Base-by-base conservation (phyloP, 2,888 invertebrate genomes). In the Lamellibrachia columna region DNA sequence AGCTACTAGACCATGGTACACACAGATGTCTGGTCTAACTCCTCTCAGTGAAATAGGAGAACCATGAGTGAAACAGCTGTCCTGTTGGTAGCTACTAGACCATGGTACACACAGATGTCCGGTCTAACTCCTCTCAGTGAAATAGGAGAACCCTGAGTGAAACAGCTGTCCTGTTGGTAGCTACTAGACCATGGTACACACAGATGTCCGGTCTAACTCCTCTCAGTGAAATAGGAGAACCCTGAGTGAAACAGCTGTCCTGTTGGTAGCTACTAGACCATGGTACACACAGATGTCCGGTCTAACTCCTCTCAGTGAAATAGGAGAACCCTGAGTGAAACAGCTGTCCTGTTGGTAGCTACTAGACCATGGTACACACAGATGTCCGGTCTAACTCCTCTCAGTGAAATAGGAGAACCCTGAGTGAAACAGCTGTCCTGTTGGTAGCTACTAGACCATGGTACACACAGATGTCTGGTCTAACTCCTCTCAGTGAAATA, bases 161-260 rank as follows among this genome's bases (percentile, higher is more conserved):
- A 75, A 22, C 75, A 75, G 75, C 11, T 15, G 75, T 15, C 55
- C 22, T 40, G 40, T 40, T 40, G 40, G 40, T 40, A 40, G 11
- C 75, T 75, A 75, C 75, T 75, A 75, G 75, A 75, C 75, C 75
- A 75, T 75, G 75, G 75, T 75, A 75, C 75, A 75, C 22, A 75
- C 75, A 75, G 75, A 75, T 75, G 75, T 15, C 75, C 22, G 3
- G 15, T 40, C 4, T 75, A 3, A 15, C 75, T 22, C 75, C n/a
- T 75, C 7, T 4, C 75, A 4, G 15, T 22, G 75, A 75, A 75
- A 75, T 75, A n/a, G 15, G 75, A 75, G 75, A 22, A 6, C 75
- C 75, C 22, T n/a, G 15, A 75, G 22, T 75, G 75, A 75, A 75
- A 22, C 75, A 75, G 75, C 2, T 15, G n/a, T 22, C 75, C 75